Conservation (phyloP, 2,888 invertebrate species). For the Cheiracanthium punctorium region DNA sequence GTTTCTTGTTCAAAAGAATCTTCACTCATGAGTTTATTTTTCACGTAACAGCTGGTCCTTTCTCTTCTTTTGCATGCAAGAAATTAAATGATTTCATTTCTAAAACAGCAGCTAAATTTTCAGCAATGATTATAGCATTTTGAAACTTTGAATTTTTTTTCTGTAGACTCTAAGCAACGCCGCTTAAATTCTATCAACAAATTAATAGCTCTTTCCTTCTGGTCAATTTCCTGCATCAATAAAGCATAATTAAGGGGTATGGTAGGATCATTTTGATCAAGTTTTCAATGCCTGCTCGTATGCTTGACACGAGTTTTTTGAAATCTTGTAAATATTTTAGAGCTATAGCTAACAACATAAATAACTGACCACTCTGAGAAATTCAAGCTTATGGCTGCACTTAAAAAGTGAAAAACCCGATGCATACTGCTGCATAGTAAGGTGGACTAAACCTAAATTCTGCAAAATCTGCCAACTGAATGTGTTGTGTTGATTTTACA, state of each 20-base stretch:
- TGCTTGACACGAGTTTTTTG: constrained; percentile 85
- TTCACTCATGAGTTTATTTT: background rate
- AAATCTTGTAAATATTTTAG: constrained; percentile 82
- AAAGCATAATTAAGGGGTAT: constrained; percentile 84
- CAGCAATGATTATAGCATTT: constrained; percentile 28
- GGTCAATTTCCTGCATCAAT: constrained; percentile 79
- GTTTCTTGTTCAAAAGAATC: constrained; percentile 9
- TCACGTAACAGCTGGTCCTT: too few relatives aligned
- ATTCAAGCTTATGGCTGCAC: constrained; percentile 86
- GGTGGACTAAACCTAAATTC: constrained; percentile 89
- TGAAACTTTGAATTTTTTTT: constrained; percentile 34
- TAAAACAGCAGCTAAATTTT: constrained; percentile 35
- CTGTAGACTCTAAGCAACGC: constrained; percentile 58
- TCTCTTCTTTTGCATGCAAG: background rate
- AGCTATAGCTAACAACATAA: constrained; percentile 82
- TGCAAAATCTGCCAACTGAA: constrained; percentile 87
- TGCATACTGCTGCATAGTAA: constrained; percentile 86
- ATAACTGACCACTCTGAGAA: constrained; percentile 84
- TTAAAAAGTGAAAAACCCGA: constrained; percentile 92
- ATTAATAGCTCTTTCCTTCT: constrained; percentile 76
- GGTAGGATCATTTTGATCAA: constrained; percentile 81
- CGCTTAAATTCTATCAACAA: constrained; percentile 74
- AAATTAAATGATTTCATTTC: constrained; percentile 38
- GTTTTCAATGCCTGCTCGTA: constrained; percentile 82
- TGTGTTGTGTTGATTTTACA: too few relatives aligned